Conservation (phyloP, 1,140 invertebrate species). For the Homarus americanus region DNA sequence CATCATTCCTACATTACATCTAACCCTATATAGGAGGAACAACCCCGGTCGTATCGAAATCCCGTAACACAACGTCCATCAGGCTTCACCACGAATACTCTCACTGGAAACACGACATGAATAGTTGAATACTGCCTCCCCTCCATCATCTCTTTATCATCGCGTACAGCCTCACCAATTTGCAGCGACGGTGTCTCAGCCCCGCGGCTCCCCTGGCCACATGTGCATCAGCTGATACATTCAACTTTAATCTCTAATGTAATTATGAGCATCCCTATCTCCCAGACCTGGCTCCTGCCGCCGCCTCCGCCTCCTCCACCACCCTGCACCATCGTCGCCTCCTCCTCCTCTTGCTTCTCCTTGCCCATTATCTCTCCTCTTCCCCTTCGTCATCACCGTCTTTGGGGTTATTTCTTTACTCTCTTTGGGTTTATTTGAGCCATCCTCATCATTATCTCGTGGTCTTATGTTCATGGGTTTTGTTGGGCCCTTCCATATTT, state of each 20-base stretch:
- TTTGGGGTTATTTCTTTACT: too few species aligned
- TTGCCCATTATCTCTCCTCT: too few species aligned
- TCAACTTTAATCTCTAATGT: slow-evolving; percentile 56
- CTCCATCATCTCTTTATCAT: neutral
- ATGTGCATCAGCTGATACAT: slow-evolving; percentile 48
- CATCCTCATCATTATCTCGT: neutral
- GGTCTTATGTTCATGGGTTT: too few species aligned
- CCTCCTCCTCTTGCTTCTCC: neutral
- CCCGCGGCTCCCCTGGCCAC: neutral
- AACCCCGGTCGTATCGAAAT: too few species aligned
- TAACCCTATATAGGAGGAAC: too few species aligned
- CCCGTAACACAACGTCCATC: too few species aligned
- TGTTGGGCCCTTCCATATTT: too few species aligned
- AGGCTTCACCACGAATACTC: too few species aligned
- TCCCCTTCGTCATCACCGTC: too few species aligned
- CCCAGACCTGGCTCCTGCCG: neutral
- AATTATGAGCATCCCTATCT: slow-evolving; percentile 47
- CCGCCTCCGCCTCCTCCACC: neutral
- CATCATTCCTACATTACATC: too few species aligned
- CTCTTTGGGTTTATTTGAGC: neutral
- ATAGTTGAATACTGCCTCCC: too few species aligned
- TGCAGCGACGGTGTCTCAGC: neutral
- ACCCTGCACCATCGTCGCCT: neutral
- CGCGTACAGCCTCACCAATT: neutral
- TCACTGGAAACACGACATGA: neutral